phyloP scores from a whole-genome alignment of 2,797 vertebrate genomes.

The Serranus cabrilla region DNA sequence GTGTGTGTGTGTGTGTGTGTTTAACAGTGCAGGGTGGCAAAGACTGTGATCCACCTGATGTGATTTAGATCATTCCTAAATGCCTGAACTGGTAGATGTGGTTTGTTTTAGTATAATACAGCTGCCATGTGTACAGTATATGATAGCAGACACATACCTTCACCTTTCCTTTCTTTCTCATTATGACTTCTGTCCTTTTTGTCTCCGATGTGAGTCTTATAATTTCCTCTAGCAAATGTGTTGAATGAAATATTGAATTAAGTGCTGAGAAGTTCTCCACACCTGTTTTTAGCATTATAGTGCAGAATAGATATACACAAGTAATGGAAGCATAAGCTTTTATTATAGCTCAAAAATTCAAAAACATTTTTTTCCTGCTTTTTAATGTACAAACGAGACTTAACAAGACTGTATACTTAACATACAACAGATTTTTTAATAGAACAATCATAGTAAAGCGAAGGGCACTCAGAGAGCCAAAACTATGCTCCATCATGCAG shows the following conservation, averaged over 20 bases:
- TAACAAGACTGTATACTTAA: no score
- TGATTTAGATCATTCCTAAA: constrained; percentile 27
- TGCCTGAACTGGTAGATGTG: not conserved
- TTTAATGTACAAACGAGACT: no score
- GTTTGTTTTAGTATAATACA: constrained; percentile 22
- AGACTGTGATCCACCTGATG: constrained; percentile 31
- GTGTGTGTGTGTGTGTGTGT: constrained; percentile 38
- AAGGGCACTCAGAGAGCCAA: no score
- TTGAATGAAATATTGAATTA: constrained; percentile 52
- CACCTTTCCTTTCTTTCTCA: constrained; percentile 21
- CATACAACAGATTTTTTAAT: no score
- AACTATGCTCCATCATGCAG: no score
- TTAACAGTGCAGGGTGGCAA: constrained; percentile 42
- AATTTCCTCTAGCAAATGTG: constrained; percentile 56
- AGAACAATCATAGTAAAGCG: no score
- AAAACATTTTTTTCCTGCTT: no score
- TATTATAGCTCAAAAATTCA: not conserved
- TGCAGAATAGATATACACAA: constrained; percentile 9
- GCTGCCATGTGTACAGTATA: not conserved
- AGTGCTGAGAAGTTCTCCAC: constrained; percentile 39
- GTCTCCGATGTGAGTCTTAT: constrained; percentile 42
- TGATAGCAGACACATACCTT: constrained; percentile 1
- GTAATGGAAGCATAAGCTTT: not conserved
- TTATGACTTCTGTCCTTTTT: constrained; percentile 47
- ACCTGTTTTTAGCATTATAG: constrained; percentile 38